These are phyloP conservation scores for Mesocricetus auratus DNA, from an alignment of 2,113 vertebrate genomes.

Conservation along the genomic window DNA sequence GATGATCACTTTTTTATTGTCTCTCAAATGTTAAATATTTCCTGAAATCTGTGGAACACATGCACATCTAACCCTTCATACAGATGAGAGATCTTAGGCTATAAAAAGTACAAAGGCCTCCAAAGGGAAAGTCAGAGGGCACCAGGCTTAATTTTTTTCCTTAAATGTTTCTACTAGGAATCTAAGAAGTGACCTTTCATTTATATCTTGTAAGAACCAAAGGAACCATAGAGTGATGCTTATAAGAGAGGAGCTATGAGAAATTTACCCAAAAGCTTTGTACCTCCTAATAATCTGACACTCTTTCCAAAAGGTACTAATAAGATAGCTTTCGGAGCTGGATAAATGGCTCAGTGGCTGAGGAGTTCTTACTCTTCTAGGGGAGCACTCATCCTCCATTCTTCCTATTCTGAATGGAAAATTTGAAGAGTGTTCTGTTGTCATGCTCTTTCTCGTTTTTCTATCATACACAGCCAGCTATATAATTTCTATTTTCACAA, in stretches of 20 bases:
- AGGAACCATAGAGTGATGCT: neutral
- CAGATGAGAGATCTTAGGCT: neutral
- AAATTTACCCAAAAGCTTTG: neutral
- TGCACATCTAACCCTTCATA: neutral
- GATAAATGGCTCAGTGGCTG: no score
- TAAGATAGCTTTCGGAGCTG: neutral
- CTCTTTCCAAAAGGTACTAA: neutral
- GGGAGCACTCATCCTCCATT: neutral
- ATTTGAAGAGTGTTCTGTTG: neutral
- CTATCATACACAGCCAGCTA: neutral
- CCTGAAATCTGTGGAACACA: neutral
- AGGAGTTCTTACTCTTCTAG: neutral
- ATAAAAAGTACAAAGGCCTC: neutral
- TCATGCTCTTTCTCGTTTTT: rapidly evolving
- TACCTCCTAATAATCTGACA: neutral
- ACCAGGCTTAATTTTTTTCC: neutral
- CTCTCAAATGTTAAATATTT: neutral
- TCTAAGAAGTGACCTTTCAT: neutral
- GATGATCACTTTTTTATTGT: neutral
- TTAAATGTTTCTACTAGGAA: neutral
- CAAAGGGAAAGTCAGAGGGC: neutral
- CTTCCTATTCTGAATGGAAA: neutral
- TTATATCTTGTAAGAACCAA: neutral
- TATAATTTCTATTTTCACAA: neutral
- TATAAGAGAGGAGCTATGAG: neutral